Evolutionary conservation across 2,113 vertebrate species (phyloP).

Genomic region (Gracilinanus agilis): DNA sequence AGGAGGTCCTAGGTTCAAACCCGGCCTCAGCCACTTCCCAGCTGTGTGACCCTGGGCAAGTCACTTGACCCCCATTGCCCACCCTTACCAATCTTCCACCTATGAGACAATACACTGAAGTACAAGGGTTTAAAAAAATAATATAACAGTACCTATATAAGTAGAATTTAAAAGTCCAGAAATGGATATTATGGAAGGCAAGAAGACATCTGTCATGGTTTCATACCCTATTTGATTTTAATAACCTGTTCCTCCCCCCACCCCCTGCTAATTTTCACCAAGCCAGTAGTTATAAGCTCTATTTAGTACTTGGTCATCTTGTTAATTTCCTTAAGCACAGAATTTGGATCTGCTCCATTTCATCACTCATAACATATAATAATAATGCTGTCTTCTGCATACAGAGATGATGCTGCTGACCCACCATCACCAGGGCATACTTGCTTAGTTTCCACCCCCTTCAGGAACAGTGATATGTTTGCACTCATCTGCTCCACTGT

Average conservation of each 20-base stretch:
- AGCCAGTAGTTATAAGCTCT: background rate
- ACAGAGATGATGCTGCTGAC: fast-evolving
- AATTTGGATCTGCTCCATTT: background rate
- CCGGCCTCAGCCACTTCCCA: no score
- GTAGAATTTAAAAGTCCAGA: background rate
- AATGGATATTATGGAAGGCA: background rate
- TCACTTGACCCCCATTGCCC: no score
- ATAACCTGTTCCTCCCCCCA: background rate
- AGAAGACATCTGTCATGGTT: background rate
- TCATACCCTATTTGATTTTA: background rate
- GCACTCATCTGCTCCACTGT: fast-evolving
- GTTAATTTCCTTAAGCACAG: background rate
- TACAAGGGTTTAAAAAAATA: no score
- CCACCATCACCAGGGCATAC: background rate
- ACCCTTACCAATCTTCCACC: no score
- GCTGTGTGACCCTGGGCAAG: no score
- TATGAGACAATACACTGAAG: no score
- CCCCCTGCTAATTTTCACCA: background rate
- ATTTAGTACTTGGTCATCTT: constrained; percentile 9
- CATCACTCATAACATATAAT: background rate
- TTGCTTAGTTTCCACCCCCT: background rate
- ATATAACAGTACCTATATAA: background rate
- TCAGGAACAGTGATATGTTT: fast-evolving
- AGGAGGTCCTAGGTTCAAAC: no score
- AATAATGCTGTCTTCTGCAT: background rate